These are phyloP conservation scores for Acromyrmex charruanus DNA, from an alignment of 1,140 invertebrate genomes.

Conservation along the genomic window DNA sequence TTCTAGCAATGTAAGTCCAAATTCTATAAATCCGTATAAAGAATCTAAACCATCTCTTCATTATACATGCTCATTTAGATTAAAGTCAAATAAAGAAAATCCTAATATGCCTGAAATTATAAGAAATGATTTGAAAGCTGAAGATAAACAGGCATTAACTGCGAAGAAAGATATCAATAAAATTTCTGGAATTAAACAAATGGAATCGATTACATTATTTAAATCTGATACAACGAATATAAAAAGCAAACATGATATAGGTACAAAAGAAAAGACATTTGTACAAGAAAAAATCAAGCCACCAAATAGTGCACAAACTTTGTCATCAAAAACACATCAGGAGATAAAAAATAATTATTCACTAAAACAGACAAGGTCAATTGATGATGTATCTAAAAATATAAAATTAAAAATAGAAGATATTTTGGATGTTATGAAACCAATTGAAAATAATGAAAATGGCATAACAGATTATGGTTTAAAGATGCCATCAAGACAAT, in stretches of 20 bases:
- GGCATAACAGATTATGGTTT: slow-evolving; percentile 75
- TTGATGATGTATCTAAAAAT: background rate
- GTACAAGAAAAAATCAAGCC: background rate
- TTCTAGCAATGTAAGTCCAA: background rate
- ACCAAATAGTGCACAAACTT: background rate
- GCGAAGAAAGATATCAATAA: background rate
- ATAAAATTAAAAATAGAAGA: slow-evolving; percentile 42
- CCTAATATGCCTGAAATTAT: background rate
- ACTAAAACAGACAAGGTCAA: background rate
- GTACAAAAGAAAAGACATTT: background rate
- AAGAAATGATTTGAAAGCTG: background rate
- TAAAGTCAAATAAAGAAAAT: slow-evolving; percentile 26
- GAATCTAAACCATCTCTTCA: background rate
- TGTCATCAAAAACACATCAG: background rate
- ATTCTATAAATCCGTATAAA: background rate
- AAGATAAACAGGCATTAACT: background rate
- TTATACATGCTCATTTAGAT: background rate
- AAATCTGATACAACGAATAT: background rate
- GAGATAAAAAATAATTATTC: background rate
- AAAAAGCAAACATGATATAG: background rate
- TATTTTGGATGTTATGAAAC: slow-evolving; percentile 61
- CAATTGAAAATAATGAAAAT: slow-evolving; percentile 75
- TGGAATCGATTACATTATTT: background rate
- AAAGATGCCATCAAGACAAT: slow-evolving; percentile 68
- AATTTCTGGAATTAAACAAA: slow-evolving; percentile 1